A percentile compares a stretch with the other conserved stretches of the same genome.
Evolutionary conservation across 1,140 invertebrate genomes (phyloP).

Genomic region (Archivesica marissinica): DNA sequence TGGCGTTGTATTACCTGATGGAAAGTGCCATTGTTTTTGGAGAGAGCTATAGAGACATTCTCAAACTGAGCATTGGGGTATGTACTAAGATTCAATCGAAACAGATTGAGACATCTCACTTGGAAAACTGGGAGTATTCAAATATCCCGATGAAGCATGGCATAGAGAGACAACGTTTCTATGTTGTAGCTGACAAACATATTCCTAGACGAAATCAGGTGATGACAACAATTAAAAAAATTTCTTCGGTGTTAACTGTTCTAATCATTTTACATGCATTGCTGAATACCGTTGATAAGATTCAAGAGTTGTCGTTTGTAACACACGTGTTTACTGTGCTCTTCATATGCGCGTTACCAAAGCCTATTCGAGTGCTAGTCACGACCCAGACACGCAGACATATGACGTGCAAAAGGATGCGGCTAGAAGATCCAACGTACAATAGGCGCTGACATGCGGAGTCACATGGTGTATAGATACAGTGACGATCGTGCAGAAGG

Average conservation of each 20-base stretch:
- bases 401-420: neutral
- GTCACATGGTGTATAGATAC: no score
- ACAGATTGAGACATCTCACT: neutral
- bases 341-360: slow-evolving; percentile 53
- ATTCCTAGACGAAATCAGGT: slow-evolving; percentile 40
- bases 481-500: no score
- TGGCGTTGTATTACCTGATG: slow-evolving; percentile 16
- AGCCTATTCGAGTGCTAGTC: neutral
- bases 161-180: slow-evolving; percentile 24
- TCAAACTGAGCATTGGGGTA: neutral
- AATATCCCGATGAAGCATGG: neutral
- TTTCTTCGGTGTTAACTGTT: slow-evolving; percentile 22
- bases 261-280: slow-evolving; percentile 21
- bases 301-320: slow-evolving; percentile 36
- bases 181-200: slow-evolving; percentile 6
- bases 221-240: slow-evolving; percentile 25
- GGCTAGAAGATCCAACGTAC: neutral
- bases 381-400: neutral
- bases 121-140: neutral
- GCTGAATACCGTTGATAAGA: slow-evolving; percentile 25
- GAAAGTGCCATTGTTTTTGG: slow-evolving; percentile 40
- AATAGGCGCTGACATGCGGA: no score
- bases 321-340: slow-evolving; percentile 52
- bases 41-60: slow-evolving; percentile 21
- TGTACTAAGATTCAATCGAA: neutral